Conservation (phyloP, 2,113 vertebrate genomes). For the Seriola dumerili region DNA sequence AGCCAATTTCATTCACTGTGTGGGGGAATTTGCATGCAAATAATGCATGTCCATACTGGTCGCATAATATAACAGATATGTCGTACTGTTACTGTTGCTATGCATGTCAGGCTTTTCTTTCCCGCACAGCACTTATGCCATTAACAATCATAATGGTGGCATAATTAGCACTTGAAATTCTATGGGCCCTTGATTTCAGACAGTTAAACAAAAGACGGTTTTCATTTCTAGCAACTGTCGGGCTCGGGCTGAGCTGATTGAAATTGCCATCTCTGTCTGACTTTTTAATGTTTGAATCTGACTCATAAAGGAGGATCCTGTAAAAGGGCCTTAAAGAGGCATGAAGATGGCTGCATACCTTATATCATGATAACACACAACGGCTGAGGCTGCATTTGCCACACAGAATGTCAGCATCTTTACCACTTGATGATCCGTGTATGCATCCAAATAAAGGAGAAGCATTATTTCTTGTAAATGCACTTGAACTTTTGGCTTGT, state of each 20-base stretch:
- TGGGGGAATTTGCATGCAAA: constrained; percentile 54
- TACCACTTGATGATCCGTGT: background rate
- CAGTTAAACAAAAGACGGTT: background rate
- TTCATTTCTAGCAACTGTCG: background rate
- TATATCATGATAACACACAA: background rate
- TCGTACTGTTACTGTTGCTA: background rate
- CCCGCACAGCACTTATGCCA: background rate
- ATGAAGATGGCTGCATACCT: background rate
- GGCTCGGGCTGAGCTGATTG: background rate
- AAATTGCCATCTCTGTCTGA: background rate
- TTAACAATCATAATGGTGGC: background rate
- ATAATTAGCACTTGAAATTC: background rate
- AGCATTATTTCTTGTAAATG: background rate
- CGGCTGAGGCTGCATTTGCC: background rate
- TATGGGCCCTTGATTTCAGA: background rate
- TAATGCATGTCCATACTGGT: constrained; percentile 33
- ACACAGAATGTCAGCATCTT: background rate
- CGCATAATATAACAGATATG: constrained; percentile 7
- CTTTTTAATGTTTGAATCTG: background rate
- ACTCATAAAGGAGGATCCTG: background rate
- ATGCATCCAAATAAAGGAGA: background rate
- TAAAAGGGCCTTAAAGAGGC: background rate
- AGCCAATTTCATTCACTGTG: constrained; percentile 38
- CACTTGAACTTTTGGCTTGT: too few relatives aligned
- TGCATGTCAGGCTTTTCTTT: background rate